Evolutionary conservation across 2,113 vertebrate genomes (phyloP).

Genomic region (Arenaria interpres): DNA sequence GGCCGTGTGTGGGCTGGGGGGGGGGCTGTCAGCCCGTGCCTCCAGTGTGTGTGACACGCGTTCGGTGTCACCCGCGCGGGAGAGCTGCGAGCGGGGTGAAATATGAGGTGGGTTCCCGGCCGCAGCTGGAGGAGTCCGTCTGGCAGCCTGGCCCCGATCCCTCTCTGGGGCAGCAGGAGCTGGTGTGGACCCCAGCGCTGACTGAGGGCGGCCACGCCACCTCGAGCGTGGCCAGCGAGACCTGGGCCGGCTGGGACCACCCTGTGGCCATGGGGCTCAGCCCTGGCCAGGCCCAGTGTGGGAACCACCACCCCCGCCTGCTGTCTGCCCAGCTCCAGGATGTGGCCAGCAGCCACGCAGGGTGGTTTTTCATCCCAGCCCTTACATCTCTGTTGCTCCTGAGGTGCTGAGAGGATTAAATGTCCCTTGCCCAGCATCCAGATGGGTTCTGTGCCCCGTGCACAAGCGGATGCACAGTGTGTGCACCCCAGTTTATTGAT

Average conservation of each 20-base stretch:
- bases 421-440: no score
- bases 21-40: neutral
- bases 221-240: rapidly evolving
- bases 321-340: neutral
- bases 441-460: neutral
- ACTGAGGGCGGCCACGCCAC: rapidly evolving
- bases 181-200: neutral
- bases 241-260: rapidly evolving
- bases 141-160: neutral
- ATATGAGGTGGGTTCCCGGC: conserved; percentile 26
- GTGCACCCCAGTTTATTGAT: rapidly evolving
- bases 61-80: conserved; percentile 46
- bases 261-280: rapidly evolving
- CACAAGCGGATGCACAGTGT: rapidly evolving
- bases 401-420: neutral
- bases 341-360: rapidly evolving
- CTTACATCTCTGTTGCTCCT: neutral
- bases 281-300: rapidly evolving
- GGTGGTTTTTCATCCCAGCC: neutral
- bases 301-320: rapidly evolving
- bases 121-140: conserved; percentile 18
- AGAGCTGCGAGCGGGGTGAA: conserved; percentile 9
- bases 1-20: neutral
- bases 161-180: neutral
- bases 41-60: conserved; percentile 46